Base-by-base conservation (phyloP, 2,113 vertebrate genomes). In the Eudorcas thomsonii region DNA sequence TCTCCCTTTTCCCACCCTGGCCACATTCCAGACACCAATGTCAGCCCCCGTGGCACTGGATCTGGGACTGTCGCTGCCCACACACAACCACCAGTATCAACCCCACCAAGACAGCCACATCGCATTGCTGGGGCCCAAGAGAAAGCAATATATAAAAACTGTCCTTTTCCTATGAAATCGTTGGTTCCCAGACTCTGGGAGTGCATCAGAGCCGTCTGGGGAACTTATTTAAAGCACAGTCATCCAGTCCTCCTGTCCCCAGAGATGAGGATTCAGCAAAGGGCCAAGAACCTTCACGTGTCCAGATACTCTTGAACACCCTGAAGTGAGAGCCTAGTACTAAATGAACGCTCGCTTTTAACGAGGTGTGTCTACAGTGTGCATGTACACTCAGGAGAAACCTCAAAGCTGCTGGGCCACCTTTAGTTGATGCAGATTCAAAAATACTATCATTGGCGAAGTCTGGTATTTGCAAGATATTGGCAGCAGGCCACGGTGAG, bases 271-370 rank as follows among this genome's bases (percentile, higher is more conserved):
- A 30, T 1, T 78, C 43, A 19, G 74, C 7, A 39, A 16, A 28
- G 15, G 33, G 45, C 6, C 39, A 28, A 43, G 52, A 30, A 43
- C 26, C 30, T 39, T 64, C 23, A 52, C 23, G 10, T 17, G 28
- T 52, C 71, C n/a, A 16, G 52, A 17, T 5, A 28, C 21, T 23
- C 3, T 1, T 0, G 0, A 15, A 81, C 87, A 59, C 3, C 74
- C 1, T 8, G 15, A 45, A 30, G 8, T 26, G 19, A 81, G 52
- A 80, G 30, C n/a, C 52, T 43, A 1, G 26, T 26, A 14, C 19
- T 28, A n/a, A 39, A n/a, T 9, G 5, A 33, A 48, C 0, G 9
- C 50, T 60, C 1, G 15, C 23, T 30, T 55, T 36, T 26, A 85
- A 50, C 50, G 59, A 11, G 8, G 33, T 23, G 59, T 30, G 77